Conservation (phyloP, 2,888 invertebrate genomes). For the Lycocerus yunnanus region DNA sequence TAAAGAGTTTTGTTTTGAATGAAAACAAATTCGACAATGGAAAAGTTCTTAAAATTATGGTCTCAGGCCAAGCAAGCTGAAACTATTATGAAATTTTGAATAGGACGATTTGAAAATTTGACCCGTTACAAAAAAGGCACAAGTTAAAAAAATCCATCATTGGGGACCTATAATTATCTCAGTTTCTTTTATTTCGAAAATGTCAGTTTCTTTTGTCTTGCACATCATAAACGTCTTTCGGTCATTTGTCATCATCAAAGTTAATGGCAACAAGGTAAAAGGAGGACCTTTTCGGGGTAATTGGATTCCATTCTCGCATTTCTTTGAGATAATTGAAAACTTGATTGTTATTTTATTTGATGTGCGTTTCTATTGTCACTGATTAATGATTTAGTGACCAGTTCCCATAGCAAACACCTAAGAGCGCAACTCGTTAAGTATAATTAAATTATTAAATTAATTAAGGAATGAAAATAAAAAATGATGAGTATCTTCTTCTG, state of each 20-base stretch:
- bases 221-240: background rate
- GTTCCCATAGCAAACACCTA: background rate
- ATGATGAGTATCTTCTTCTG: conserved; percentile 5
- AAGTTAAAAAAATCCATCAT: background rate
- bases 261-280: background rate
- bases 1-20: too few relatives aligned
- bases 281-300: background rate
- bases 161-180: background rate
- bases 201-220: background rate
- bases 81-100: too few relatives aligned
- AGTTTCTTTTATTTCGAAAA: background rate
- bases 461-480: background rate
- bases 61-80: too few relatives aligned
- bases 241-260: background rate
- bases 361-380: background rate
- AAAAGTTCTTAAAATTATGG: too few relatives aligned
- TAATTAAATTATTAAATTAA: background rate
- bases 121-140: background rate
- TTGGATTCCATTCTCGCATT: background rate
- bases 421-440: background rate
- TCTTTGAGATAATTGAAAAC: background rate
- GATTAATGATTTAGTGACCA: background rate
- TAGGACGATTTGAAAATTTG: background rate
- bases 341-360: background rate
- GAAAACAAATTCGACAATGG: too few relatives aligned